Evolutionary conservation across 2,888 invertebrate genomes (phyloP).

Genomic region (Papilio elwesi): DNA sequence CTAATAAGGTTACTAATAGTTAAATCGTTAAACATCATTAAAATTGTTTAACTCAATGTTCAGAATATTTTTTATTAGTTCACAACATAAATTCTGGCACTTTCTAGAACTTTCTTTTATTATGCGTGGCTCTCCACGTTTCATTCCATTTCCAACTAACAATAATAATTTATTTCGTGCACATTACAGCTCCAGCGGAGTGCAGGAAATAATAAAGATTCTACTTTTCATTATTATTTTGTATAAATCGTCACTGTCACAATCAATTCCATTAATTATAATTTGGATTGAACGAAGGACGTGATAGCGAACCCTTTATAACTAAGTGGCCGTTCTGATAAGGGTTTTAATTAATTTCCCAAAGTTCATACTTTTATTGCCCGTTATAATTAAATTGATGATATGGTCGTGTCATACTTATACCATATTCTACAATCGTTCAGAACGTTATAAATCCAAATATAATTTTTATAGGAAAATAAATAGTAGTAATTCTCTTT

Average conservation of each 20-base stretch:
- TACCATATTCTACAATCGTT: neutral
- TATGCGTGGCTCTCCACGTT: slow-evolving; percentile 1
- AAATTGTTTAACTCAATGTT: slow-evolving; percentile 10
- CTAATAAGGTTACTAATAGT: slow-evolving; percentile 1
- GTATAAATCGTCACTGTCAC: slow-evolving; percentile 18
- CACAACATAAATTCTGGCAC: slow-evolving; percentile 2
- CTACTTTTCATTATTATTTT: slow-evolving; percentile 17
- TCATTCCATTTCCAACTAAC: slow-evolving; percentile 10
- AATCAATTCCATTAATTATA: slow-evolving; percentile 27
- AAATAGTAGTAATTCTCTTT: no score
- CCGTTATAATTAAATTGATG: slow-evolving; percentile 28
- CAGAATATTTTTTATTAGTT: slow-evolving; percentile 7
- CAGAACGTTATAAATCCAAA: neutral
- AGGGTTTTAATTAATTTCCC: slow-evolving; percentile 31
- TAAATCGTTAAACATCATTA: slow-evolving; percentile 13
- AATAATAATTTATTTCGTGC: slow-evolving; percentile 14
- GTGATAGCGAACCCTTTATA: slow-evolving; percentile 26
- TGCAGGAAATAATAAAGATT: slow-evolving; percentile 21
- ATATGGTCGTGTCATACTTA: slow-evolving; percentile 14
- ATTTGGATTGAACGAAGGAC: slow-evolving; percentile 27
- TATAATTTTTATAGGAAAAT: no score
- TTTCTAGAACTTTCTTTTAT: slow-evolving; percentile 1
- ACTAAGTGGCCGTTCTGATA: slow-evolving; percentile 29
- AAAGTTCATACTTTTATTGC: slow-evolving; percentile 16
- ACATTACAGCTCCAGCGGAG: slow-evolving; percentile 11